Conservation (phyloP, 53 echinoderm and acorn worm genomes). For the Antedon mediterranea region DNA sequence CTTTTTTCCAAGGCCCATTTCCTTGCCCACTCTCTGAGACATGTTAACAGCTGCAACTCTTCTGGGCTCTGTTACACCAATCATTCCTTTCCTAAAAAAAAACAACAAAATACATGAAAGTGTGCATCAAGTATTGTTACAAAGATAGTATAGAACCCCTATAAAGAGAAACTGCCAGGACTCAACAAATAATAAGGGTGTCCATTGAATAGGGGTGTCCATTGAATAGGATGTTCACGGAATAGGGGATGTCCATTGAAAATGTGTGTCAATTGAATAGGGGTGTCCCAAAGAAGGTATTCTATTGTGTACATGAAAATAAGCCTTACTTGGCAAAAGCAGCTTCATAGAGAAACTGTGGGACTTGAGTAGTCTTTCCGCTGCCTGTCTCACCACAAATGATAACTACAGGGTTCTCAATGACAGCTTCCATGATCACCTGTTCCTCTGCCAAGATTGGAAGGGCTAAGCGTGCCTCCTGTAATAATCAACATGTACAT, state of each 20-base stretch:
- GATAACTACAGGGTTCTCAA: conserved; percentile 74
- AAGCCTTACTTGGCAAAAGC: conserved; percentile 90
- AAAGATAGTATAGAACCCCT: no score
- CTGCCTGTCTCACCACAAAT: conserved; percentile 96
- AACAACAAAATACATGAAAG: no score
- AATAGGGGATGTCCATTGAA: no score
- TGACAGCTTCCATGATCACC: conserved; percentile 75
- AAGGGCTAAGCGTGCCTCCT: conserved; percentile 68
- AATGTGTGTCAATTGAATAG: no score
- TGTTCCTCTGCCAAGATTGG: conserved; percentile 95
- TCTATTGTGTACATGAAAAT: not conserved
- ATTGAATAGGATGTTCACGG: no score
- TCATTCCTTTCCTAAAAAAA: conserved; percentile 57
- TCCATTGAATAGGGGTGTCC: no score
- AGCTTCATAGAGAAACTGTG: conserved; percentile 95
- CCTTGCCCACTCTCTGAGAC: conserved; percentile 85
- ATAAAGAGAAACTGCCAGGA: no score
- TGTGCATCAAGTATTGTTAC: no score
- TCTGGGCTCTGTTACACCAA: conserved; percentile 84
- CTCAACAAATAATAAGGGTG: no score
- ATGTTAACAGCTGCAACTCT: conserved; percentile 85
- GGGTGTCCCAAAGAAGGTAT: no score
- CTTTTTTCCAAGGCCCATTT: conserved; percentile 71
- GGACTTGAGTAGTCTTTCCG: conserved; percentile 93
- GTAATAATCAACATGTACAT: not conserved